phyloP scores from a whole-genome alignment of 2,888 invertebrate genomes.

The Drosophila heteroneura region DNA sequence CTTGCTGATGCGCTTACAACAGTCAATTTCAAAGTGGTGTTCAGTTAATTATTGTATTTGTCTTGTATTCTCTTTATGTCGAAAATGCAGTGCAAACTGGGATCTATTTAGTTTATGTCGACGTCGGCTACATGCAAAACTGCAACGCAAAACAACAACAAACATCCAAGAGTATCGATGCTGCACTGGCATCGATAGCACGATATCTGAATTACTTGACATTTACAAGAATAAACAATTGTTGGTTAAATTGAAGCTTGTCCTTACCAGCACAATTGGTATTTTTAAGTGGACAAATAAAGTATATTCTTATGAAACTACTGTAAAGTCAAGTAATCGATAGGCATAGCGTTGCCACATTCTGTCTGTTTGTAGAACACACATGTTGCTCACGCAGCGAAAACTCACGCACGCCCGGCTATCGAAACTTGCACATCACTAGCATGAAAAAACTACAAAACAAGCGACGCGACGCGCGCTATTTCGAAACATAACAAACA shows the following conservation, averaged over 20 bases:
- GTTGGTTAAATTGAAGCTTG: not conserved
- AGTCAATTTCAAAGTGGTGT: no score
- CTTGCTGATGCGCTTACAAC: not conserved
- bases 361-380: not conserved
- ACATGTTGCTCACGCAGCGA: slow-evolving; percentile 1
- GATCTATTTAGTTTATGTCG: slow-evolving; percentile 24
- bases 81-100: not conserved
- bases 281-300: not conserved
- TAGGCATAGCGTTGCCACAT: slow-evolving; percentile 3
- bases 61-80: not conserved
- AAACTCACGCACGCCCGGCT: slow-evolving; percentile 32
- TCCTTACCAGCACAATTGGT: not conserved
- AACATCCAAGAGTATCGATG: slow-evolving; percentile 35
- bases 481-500: slow-evolving; percentile 58
- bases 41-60: no score
- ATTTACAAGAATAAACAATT: not conserved
- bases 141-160: slow-evolving; percentile 21
- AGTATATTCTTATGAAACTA: not conserved
- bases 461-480: slow-evolving; percentile 70
- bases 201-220: not conserved
- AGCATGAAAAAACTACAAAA: slow-evolving; percentile 58
- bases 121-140: slow-evolving; percentile 35
- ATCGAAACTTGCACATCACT: slow-evolving; percentile 52
- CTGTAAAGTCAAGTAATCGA: not conserved
- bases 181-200: slow-evolving; percentile 22